Base-by-base conservation (phyloP, 1,140 invertebrate genomes). In the Phthorimaea operculella region DNA sequence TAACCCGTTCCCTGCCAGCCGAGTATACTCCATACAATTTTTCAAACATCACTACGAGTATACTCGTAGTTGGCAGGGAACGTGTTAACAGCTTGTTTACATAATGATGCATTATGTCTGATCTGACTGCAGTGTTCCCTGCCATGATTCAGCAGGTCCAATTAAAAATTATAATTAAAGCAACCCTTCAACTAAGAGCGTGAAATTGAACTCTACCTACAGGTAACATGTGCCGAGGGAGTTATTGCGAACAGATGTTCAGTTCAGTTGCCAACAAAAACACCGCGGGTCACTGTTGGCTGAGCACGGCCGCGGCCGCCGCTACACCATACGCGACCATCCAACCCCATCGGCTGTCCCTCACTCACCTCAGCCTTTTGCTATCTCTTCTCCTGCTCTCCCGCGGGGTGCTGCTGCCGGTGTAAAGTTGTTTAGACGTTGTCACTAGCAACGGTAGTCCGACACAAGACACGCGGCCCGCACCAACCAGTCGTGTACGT, bases 401-500 rank as follows among this genome's bases (percentile, higher is more conserved):
- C 63, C 62, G 60, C 68, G 69, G 69, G 68, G 71, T 74, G 63
- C 62, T 71, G 65, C 67, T 79, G 69, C 68, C 71, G 69, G 67
- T 74, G 65, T 57, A 75, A 74, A 74, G 77, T 76, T 81, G 78
- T 83, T 82, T 77, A 70, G 64, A 68, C 71, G 79, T 84, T 79
- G 81, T 76, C 76, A 76, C 50, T 50, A 66, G 81, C 81, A 84
- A 84, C 81, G 71, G 74, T 70, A 76, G 73, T 71, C 66, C 70
- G 59, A 82, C 76, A 80, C 77, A 72, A 60, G 63, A 59, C 64
- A 70, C 65, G 65, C 65, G 59, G 63, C 59, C 60, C 52, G 61
- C 54, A 69, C 58, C 58, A 61, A 63, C 47, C 68, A 66, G 67
- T 71, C 74, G 75, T 74, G 65, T 55, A 57, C 64, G 65, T 55